Evolutionary conservation across 2,113 vertebrate genomes (phyloP), one percentile per base, ranked within the genome.

Genomic region (Marmota monax): DNA sequence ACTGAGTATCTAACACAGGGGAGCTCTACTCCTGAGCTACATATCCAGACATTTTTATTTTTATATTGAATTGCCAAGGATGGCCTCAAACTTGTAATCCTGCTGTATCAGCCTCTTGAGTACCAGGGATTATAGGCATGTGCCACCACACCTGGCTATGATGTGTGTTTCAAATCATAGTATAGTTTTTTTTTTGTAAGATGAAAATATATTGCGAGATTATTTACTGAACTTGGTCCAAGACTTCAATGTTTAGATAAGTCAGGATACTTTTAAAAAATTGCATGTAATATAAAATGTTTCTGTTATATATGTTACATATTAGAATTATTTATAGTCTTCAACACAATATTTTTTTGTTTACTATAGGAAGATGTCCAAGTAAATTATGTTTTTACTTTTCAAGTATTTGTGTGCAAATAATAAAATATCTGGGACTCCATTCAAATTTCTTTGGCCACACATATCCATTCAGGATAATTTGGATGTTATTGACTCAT

Each of bases 231-330:
- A 72, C 5, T 61, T 53, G 3, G 23, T 76, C 34, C 42, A 90
- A 80, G 17, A 63, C n/a, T 86, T 84, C 48, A 90, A 90, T 67
- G 5, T 82, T 92, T 65, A 67, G 92, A 80, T 79, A 45, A 72
- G 18, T 32, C 23, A 51, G 65, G 37, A 67, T 89, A 12, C 25
- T 92, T 72, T 48, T 3, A 39, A 45, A 84, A 34, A 7, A 16
- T 90, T 53, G 18, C 27, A 48, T 80, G 51, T 56, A 89, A 42
- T 86, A 34, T 37, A 56, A 90, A 89, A 82, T 63, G 42, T 37
- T 56, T 10, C 22, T 63, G 9, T 63, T 63, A 27, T 27, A 27
- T 58, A 37, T 20, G 73, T 48, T 86, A 34, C 6, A 63, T 53
- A 76, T 90, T 69, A 77, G 37, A 76, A 48, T 27, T 69, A 34